Evolutionary conservation across 2,888 invertebrate genomes (phyloP).

Genomic region (Acheta domesticus): DNA sequence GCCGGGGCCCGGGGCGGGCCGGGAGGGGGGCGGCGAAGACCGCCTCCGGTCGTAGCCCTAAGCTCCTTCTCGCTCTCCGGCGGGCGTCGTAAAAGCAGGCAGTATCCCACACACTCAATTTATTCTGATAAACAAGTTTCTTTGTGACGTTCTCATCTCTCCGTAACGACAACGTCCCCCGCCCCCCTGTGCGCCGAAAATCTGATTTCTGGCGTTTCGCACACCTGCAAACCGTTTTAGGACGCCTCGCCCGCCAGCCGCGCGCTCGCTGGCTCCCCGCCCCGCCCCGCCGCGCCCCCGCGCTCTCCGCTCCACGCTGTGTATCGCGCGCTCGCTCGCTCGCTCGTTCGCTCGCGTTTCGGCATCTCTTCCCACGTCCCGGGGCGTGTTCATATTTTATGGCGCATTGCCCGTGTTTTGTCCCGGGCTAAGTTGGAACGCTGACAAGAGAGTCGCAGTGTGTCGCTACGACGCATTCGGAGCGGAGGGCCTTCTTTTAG

Average conservation of each 20-base stretch:
- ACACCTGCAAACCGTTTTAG: constrained; percentile 18
- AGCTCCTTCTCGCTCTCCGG: not conserved
- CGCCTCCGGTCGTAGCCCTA: not conserved
- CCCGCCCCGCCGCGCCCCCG: not conserved
- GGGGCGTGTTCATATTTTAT: constrained; percentile 11
- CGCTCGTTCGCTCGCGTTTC: not conserved
- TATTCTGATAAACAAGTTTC: constrained; percentile 18
- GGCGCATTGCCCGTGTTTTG: constrained; percentile 18
- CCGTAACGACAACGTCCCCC: constrained; percentile 1
- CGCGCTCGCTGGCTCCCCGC: not conserved
- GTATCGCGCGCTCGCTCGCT: not conserved
- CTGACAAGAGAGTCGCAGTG: constrained; percentile 9
- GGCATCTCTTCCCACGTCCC: not conserved
- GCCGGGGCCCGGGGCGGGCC: not conserved
- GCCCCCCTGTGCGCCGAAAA: not conserved
- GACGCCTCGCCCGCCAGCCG: not conserved
- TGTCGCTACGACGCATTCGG: constrained; percentile 3
- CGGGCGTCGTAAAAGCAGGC: constrained; percentile 1
- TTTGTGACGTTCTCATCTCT: constrained; percentile 6
- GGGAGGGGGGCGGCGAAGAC: not conserved
- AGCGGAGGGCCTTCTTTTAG: not conserved
- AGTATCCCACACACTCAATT: constrained; percentile 10
- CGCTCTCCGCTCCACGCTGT: not conserved
- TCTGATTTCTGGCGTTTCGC: constrained; percentile 18
- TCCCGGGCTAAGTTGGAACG: constrained; percentile 7